phyloP scores from a whole-genome alignment of 2,797 vertebrate species.

The Apogon hyalosoma region DNA sequence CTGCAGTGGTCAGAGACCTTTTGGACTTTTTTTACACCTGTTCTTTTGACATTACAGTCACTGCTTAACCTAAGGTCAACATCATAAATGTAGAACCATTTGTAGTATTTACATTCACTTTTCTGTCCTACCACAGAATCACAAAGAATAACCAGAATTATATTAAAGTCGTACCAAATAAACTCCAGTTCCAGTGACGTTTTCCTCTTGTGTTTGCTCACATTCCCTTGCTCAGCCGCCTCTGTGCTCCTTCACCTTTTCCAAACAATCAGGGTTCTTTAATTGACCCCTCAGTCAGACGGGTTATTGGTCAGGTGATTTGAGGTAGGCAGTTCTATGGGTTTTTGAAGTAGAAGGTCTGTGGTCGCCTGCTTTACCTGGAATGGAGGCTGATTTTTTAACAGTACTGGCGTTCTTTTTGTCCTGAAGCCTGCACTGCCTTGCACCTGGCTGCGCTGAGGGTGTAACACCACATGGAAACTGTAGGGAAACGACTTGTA shows the following conservation, averaged over 20 bases:
- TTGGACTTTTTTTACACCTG: constrained; percentile 26
- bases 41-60: constrained; percentile 37
- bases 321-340: constrained; percentile 59
- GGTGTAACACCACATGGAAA: constrained; percentile 64
- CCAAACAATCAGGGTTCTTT: constrained; percentile 6
- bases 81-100: constrained; percentile 16
- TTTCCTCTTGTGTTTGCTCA: neutral
- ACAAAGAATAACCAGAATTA: constrained; percentile 24
- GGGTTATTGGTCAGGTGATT: constrained; percentile 55
- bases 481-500: constrained; percentile 76
- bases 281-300: constrained; percentile 16
- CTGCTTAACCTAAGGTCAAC: constrained; percentile 15
- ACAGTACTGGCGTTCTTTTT: constrained; percentile 48
- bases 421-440: constrained; percentile 55
- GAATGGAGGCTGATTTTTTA: constrained; percentile 54
- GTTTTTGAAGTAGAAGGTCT: constrained; percentile 54
- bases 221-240: neutral
- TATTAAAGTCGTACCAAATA: constrained; percentile 12
- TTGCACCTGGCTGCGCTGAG: constrained; percentile 64
- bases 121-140: constrained; percentile 25
- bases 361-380: constrained; percentile 62
- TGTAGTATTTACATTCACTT: constrained; percentile 37
- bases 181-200: neutral
- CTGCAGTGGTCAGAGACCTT: constrained; percentile 14
- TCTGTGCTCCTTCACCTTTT: neutral